A percentile compares a stretch with the other conserved stretches of the same genome.
phyloP scores from a whole-genome alignment of 2,888 invertebrate genomes.

The Muschampia plurimacula region DNA sequence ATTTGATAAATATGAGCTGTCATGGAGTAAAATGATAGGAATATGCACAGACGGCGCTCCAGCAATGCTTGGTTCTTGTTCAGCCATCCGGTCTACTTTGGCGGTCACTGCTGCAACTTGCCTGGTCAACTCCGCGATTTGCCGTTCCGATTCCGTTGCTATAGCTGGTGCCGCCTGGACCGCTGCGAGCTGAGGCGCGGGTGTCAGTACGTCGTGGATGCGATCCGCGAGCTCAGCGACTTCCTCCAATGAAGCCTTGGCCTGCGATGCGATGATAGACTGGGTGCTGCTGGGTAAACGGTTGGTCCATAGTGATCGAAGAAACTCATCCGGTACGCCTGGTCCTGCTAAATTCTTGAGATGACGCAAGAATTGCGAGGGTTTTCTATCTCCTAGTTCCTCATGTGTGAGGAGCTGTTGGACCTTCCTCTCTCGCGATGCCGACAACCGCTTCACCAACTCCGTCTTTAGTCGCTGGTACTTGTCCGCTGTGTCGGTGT shows the following conservation, averaged over 20 bases:
- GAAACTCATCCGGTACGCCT: slow-evolving; percentile 35
- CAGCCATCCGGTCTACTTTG: too few species aligned
- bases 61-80: too few species aligned
- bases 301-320: slow-evolving; percentile 38
- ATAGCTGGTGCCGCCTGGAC: neutral
- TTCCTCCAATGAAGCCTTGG: slow-evolving; percentile 24
- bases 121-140: slow-evolving; percentile 1
- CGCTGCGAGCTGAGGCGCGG: slow-evolving; percentile 2
- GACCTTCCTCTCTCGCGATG: too few species aligned
- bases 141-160: neutral
- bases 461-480: slow-evolving; percentile 1
- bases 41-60: too few species aligned
- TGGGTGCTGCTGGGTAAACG: slow-evolving; percentile 38
- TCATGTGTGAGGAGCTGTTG: too few species aligned
- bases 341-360: slow-evolving; percentile 31
- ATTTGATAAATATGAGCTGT: too few species aligned
- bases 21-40: too few species aligned
- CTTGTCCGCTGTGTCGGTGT: neutral
- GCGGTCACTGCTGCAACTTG: neutral
- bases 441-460: too few species aligned
- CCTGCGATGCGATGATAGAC: slow-evolving; percentile 38
- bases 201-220: slow-evolving; percentile 31
- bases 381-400: too few species aligned
- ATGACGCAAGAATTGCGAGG: too few species aligned
- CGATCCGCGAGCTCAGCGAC: slow-evolving; percentile 40